Percentiles rank a stretch among this genome's conserved stretches.
phyloP scores from a whole-genome alignment of 1,140 invertebrate genomes.

The Antheraea mylitta region DNA sequence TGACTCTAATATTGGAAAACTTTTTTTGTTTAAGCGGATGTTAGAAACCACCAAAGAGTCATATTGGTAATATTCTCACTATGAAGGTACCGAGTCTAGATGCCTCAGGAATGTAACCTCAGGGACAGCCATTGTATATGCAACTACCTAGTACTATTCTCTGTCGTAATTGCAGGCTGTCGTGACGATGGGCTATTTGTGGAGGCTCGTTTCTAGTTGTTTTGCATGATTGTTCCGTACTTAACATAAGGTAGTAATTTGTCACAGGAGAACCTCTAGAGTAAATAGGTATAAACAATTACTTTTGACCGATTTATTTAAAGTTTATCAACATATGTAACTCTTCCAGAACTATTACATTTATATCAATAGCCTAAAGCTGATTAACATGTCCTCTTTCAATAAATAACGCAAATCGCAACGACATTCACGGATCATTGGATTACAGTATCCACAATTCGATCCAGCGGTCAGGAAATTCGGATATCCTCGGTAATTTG shows the following conservation, averaged over 20 bases:
- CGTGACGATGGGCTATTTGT: not conserved
- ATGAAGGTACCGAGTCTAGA: no score
- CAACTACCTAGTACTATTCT: not conserved
- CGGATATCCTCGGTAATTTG: constrained; percentile 45
- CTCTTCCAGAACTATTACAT: not conserved
- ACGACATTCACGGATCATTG: constrained; percentile 54
- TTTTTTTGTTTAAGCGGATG: not conserved
- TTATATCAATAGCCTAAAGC: not conserved
- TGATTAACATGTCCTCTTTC: not conserved
- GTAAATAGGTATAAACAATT: not conserved
- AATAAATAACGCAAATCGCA: constrained; percentile 19
- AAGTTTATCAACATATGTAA: no score
- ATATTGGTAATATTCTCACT: no score
- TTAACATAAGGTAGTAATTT: not conserved
- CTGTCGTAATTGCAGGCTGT: not conserved
- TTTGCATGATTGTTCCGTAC: not conserved
- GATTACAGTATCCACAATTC: constrained; percentile 18
- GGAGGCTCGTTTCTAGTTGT: not conserved
- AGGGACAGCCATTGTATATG: not conserved
- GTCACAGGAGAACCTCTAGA: not conserved
- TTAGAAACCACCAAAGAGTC: not conserved
- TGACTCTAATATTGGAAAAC: not conserved
- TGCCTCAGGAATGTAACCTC: not conserved
- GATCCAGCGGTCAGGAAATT: constrained; percentile 36
- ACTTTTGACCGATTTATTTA: no score